Percentiles rank a stretch among this genome's conserved stretches.
These are phyloP conservation scores for Antheraea pernyi DNA, from an alignment of 1,140 invertebrate species.

Conservation along the genomic window DNA sequence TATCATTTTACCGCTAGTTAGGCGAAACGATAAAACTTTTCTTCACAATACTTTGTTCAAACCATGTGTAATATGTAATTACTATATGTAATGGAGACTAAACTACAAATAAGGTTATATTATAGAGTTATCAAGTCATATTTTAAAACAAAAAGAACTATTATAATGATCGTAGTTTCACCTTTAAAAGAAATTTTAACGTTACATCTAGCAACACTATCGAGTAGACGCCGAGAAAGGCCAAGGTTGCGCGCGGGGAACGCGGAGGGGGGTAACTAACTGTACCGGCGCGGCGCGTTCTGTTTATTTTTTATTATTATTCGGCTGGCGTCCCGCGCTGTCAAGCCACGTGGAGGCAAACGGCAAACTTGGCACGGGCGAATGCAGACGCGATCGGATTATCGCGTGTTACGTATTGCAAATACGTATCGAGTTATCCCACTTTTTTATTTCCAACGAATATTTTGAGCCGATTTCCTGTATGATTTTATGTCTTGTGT, in stretches of 20 bases:
- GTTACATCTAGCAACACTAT: neutral
- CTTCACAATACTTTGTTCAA: too few relatives aligned
- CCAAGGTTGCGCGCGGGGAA: conserved; percentile 47
- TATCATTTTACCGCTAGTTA: too few relatives aligned
- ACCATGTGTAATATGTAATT: too few relatives aligned
- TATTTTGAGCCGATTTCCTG: neutral
- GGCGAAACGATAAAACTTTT: too few relatives aligned
- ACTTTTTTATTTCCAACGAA: too few relatives aligned
- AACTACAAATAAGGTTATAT: too few relatives aligned
- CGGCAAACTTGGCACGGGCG: conserved; percentile 27
- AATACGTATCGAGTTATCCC: too few relatives aligned
- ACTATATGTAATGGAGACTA: too few relatives aligned
- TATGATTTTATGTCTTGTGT: neutral
- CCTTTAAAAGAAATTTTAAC: neutral
- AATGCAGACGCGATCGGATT: conserved; percentile 20
- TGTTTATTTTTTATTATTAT: conserved; percentile 48
- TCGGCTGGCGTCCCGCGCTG: conserved; percentile 27
- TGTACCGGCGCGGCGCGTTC: conserved; percentile 34
- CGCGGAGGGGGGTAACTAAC: conserved; percentile 24
- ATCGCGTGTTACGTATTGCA: conserved; percentile 8
- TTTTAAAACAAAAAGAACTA: too few relatives aligned
- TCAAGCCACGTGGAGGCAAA: conserved; percentile 36
- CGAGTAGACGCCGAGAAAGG: conserved; percentile 31
- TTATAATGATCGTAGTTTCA: too few relatives aligned
- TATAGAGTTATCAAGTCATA: too few relatives aligned